Conservation (phyloP, 2,113 vertebrate genomes). For the Blennius ocellaris region DNA sequence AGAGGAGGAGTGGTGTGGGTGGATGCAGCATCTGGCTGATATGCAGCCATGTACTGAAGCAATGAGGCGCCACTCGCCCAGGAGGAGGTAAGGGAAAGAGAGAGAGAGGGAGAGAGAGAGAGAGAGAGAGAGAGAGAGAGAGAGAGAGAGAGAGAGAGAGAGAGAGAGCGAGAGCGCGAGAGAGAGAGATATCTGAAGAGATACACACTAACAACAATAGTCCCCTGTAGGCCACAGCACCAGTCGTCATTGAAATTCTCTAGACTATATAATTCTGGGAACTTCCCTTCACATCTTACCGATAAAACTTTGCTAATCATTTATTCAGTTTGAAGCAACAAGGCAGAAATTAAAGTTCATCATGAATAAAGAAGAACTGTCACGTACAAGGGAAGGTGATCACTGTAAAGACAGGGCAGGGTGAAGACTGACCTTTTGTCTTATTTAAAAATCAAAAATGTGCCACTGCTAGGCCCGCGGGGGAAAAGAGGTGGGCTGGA, state of each 20-base stretch:
- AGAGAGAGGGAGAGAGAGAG: constrained; percentile 7
- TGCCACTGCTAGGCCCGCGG: constrained; percentile 53
- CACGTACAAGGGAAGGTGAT: constrained; percentile 33
- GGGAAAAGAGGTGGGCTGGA: constrained; percentile 58
- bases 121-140: constrained; percentile 39
- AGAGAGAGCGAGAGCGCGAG: constrained; percentile 40
- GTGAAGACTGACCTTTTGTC: constrained; percentile 80
- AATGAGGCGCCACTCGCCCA: constrained; percentile 58
- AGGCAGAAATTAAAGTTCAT: constrained; percentile 49
- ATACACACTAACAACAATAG: constrained; percentile 52
- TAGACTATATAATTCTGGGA: constrained; percentile 21
- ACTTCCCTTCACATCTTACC: constrained; percentile 25
- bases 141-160: constrained; percentile 42
- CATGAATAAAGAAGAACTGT: constrained; percentile 65
- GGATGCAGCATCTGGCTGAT: constrained; percentile 66
- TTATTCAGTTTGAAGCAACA: constrained; percentile 39
- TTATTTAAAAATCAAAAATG: constrained; percentile 85
- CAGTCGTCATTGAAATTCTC: constrained; percentile 27
- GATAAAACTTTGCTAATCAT: constrained; percentile 50
- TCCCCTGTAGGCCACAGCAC: constrained; percentile 33
- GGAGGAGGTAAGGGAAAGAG: constrained; percentile 49
- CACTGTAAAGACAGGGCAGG: constrained; percentile 41
- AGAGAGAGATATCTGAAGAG: constrained; percentile 33
- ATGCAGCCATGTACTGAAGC: constrained; percentile 49
- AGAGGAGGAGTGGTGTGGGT: constrained; percentile 35